Evolutionary conservation across 1,140 invertebrate species (phyloP).

Genomic region (Euura saliciscinereae): DNA sequence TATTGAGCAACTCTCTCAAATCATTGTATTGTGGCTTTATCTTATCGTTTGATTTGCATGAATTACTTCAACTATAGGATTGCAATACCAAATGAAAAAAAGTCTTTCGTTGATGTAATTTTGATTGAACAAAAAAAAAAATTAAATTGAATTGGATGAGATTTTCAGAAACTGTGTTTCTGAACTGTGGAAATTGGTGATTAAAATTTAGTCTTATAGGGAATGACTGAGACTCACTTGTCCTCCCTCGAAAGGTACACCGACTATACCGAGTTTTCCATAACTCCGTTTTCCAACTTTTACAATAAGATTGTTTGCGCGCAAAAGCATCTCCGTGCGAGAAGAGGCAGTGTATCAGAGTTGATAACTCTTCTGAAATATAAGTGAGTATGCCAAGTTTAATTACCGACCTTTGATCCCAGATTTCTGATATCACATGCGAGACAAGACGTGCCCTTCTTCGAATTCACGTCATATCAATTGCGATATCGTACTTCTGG

Average conservation of each 20-base stretch:
- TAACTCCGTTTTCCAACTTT: conserved; percentile 39
- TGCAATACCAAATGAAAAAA: too few relatives aligned
- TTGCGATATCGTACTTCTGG: too few relatives aligned
- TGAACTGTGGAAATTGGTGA: too few relatives aligned
- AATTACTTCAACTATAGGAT: too few relatives aligned
- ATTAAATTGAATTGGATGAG: too few relatives aligned
- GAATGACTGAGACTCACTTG: conserved; percentile 52
- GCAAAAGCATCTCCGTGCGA: conserved; percentile 35
- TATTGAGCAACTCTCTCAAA: background rate
- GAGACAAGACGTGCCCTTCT: conserved; percentile 17
- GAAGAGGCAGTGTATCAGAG: background rate
- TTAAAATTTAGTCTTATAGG: too few relatives aligned
- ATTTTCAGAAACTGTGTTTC: too few relatives aligned
- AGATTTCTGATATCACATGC: conserved; percentile 2
- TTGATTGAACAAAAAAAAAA: background rate
- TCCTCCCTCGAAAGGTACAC: conserved; percentile 78
- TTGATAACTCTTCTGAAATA: conserved; percentile 10
- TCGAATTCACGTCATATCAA: conserved; percentile 4
- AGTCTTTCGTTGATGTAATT: background rate
- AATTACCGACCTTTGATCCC: conserved; percentile 10
- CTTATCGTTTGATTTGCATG: too few relatives aligned
- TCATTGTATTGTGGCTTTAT: background rate
- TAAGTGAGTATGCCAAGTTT: conserved; percentile 10
- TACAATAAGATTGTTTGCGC: conserved; percentile 22
- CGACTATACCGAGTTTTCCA: conserved; percentile 68